Percentiles rank a stretch among this genome's conserved stretches.
phyloP scores from a whole-genome alignment of 2,888 invertebrate genomes.

The Glaucopsyche alexis region DNA sequence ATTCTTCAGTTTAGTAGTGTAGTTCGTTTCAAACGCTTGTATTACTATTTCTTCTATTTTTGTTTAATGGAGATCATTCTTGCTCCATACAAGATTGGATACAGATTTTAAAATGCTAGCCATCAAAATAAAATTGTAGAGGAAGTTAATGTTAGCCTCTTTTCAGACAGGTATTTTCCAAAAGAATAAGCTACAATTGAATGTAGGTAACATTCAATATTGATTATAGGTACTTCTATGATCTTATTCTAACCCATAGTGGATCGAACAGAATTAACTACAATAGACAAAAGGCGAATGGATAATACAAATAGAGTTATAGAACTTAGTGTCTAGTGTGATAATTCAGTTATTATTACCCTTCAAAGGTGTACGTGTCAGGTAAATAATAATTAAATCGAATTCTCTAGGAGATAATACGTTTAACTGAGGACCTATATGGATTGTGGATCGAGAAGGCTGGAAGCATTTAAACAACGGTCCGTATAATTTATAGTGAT shows the following conservation, averaged over 20 bases:
- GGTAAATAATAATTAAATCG: conserved; percentile 22
- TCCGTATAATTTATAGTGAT: background rate
- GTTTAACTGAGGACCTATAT: background rate
- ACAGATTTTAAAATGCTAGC: too few relatives aligned
- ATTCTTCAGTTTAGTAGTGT: background rate
- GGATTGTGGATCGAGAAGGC: background rate
- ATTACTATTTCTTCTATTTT: background rate
- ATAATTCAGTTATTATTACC: conserved; percentile 6
- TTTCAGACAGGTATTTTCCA: too few relatives aligned
- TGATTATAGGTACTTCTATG: too few relatives aligned
- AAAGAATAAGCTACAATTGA: too few relatives aligned
- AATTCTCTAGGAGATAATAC: background rate
- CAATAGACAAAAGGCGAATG: background rate
- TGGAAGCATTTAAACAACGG: conserved; percentile 6
- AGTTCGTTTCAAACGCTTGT: background rate
- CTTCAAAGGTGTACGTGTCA: conserved; percentile 12
- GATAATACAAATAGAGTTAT: background rate
- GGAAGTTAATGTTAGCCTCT: too few relatives aligned
- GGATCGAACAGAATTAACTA: background rate
- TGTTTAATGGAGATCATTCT: too few relatives aligned
- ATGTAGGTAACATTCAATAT: too few relatives aligned
- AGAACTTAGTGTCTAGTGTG: background rate
- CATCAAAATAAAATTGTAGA: too few relatives aligned
- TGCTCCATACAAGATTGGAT: too few relatives aligned
- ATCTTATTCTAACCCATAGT: too few relatives aligned